A percentile compares a stretch with the other conserved stretches of the same genome.
These are phyloP conservation scores for Apis dorsata DNA, from an alignment of 1,140 invertebrate genomes.

Conservation along the genomic window DNA sequence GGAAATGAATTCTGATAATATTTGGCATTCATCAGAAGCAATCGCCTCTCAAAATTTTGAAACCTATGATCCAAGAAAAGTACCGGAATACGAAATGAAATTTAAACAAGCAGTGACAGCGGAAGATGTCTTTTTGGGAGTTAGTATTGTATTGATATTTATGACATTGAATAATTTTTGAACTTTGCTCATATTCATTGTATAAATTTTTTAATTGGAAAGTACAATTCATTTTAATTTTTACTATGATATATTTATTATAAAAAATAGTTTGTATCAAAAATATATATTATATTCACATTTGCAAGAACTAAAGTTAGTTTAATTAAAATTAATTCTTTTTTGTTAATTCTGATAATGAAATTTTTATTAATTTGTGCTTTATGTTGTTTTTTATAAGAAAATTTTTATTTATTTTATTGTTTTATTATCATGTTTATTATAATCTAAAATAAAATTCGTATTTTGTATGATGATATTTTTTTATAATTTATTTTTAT, in stretches of 20 bases:
- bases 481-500: neutral
- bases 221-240: no score
- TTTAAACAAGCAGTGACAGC: slow-evolving; percentile 92
- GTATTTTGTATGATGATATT: neutral
- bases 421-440: neutral
- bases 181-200: neutral
- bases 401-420: no score
- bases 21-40: slow-evolving; percentile 82
- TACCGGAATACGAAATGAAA: slow-evolving; percentile 89
- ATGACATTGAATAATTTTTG: neutral
- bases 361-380: neutral
- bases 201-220: neutral
- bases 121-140: slow-evolving; percentile 92
- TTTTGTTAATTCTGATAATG: neutral
- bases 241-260: no score
- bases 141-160: slow-evolving; percentile 69
- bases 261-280: neutral
- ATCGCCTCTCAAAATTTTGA: slow-evolving; percentile 75
- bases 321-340: neutral
- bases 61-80: slow-evolving; percentile 83
- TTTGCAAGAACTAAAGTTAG: neutral
- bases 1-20: slow-evolving; percentile 73
- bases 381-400: neutral
- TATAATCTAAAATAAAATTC: neutral
- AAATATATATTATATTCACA: neutral